Conservation (phyloP, 1,140 invertebrate species). For the Parasteatoda tepidariorum region DNA sequence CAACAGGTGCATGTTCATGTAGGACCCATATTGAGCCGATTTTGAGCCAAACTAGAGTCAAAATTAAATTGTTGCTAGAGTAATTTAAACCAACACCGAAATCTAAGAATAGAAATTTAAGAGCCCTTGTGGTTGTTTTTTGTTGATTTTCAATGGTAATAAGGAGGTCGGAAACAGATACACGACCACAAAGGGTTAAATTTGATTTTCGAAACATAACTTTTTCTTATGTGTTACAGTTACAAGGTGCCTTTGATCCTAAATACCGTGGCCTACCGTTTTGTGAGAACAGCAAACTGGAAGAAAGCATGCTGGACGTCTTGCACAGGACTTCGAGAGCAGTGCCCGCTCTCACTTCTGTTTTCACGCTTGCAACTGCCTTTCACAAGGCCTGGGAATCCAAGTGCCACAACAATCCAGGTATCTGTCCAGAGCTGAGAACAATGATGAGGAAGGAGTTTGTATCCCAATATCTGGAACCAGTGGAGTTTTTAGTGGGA, state of each 20-base stretch:
- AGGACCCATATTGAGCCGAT: too few relatives aligned
- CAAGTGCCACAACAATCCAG: conserved; percentile 65
- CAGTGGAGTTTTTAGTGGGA: conserved; percentile 59
- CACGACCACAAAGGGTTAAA: too few relatives aligned
- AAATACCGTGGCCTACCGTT: background rate
- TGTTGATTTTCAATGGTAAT: too few relatives aligned
- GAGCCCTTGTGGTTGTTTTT: too few relatives aligned
- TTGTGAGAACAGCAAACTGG: conserved; percentile 36
- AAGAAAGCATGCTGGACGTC: conserved; percentile 64
- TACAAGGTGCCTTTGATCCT: background rate
- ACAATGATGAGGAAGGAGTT: conserved; percentile 67
- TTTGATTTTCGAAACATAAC: too few relatives aligned
- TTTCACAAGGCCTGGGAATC: conserved; percentile 67
- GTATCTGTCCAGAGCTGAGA: conserved; percentile 66
- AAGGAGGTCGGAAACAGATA: too few relatives aligned
- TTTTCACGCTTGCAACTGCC: conserved; percentile 69
- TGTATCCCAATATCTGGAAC: conserved; percentile 66
- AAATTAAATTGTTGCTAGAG: too few relatives aligned
- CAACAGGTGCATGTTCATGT: too few relatives aligned
- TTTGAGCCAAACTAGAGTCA: too few relatives aligned
- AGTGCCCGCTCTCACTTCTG: conserved; percentile 68
- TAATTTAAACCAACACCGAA: too few relatives aligned
- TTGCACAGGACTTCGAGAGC: conserved; percentile 65
- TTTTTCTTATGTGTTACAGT: too few relatives aligned
- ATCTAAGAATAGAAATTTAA: too few relatives aligned